Base-by-base conservation (phyloP, 2,113 vertebrate genomes). In the Miniopterus natalensis region DNA sequence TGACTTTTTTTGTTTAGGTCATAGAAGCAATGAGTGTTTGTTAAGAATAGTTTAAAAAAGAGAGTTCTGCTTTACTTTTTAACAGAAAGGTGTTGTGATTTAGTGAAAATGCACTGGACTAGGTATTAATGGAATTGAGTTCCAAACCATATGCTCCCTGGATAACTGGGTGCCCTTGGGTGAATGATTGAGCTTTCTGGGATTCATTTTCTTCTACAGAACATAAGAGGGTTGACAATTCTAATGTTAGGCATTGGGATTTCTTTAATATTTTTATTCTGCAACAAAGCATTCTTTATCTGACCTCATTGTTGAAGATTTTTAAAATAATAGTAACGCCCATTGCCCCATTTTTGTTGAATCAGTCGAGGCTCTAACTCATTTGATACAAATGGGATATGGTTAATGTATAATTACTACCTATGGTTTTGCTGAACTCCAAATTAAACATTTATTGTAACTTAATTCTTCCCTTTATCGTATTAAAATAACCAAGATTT, bases 401-500 rank as follows among this genome's bases (percentile, higher is more conserved):
- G 27, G 17, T 55, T 93, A 70, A 77, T 86, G 8, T 74, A 4
- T 92, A 36, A 42, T 87, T 79, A 84, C 45, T 66, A 53, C 40
- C 20, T 94, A 2, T 78, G 61, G 25, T 88, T 89, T 85, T 94
- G n/a, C 73, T 84, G 55, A 94, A 93, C 29, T 85, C 57, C 55
- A 4, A 95, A 61, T 84, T 27, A 89, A 87, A 73, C 23, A 53
- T 42, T 27, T 77, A 79, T 63, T 75, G 3, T 59, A 92, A 87
- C 25, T 77, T 87, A 53, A n/a, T 80, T 70, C 45, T 55, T 94
- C 14, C 8, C 29, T 40, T 86, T 90, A 31, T 23, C 80, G 7
- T 88, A 79, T 83, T 92, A 88, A 92, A 83, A 87, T 73, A 90
- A 87, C 18, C 5, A 83, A 86, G 40, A 70, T 75, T 91, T 88